Evolutionary conservation across 1,140 invertebrate genomes (phyloP).

Genomic region (Ooceraea biroi): DNA sequence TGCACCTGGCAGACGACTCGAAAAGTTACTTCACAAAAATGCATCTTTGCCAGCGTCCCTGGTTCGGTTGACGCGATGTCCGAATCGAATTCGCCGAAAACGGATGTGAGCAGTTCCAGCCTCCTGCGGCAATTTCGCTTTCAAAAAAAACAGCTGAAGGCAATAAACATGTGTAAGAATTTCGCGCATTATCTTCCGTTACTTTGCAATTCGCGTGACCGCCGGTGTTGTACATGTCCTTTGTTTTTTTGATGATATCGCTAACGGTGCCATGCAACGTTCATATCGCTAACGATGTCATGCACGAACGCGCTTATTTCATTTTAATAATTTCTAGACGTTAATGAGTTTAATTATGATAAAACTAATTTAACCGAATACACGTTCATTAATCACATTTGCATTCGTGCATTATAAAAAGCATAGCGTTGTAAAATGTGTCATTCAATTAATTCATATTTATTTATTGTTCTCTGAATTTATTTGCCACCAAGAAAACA

Average conservation of each 20-base stretch:
- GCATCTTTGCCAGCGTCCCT: conserved; percentile 65
- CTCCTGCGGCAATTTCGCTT: conserved; percentile 82
- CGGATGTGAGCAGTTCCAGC: conserved; percentile 76
- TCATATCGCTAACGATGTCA: not conserved
- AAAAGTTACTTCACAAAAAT: conserved; percentile 70
- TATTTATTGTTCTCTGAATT: not conserved
- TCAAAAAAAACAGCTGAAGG: conserved; percentile 79
- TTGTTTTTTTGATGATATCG: not conserved
- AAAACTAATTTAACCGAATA: no score
- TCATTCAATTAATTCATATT: not conserved
- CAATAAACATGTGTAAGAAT: conserved; percentile 82
- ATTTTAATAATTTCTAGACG: no score
- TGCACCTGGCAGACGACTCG: conserved; percentile 68
- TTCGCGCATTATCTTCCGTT: conserved; percentile 2
- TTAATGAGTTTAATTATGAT: no score
- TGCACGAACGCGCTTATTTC: no score
- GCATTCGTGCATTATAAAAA: no score
- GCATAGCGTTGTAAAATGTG: not conserved
- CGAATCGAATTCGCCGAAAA: conserved; percentile 78
- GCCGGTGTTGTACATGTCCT: not conserved
- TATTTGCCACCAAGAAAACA: not conserved
- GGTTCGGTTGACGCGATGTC: conserved; percentile 79
- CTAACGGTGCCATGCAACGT: no score
- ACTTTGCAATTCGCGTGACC: conserved; percentile 5
- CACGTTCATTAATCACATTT: no score